These are phyloP conservation scores for Teleopsis dalmanni DNA, from an alignment of 1,140 invertebrate species.

Conservation along the genomic window DNA sequence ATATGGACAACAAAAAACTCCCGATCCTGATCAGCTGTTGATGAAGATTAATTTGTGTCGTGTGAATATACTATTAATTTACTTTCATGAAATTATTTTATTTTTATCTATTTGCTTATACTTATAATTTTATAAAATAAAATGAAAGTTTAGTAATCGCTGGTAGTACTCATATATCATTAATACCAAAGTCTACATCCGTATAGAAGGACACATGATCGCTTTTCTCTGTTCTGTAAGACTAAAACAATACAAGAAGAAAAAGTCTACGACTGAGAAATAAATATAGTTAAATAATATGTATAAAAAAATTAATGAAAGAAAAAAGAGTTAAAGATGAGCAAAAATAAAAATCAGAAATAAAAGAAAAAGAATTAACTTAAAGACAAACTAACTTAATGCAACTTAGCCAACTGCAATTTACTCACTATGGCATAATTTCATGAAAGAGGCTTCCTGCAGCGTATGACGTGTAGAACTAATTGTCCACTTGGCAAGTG, in stretches of 20 bases:
- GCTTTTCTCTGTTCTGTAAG: constrained; percentile 16
- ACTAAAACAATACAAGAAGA: constrained; percentile 31
- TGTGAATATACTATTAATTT: no score
- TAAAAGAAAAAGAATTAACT: not conserved
- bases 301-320: constrained; percentile 11
- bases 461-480: constrained; percentile 44
- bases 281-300: not conserved
- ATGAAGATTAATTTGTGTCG: no score
- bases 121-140: no score
- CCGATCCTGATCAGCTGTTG: no score
- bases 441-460: constrained; percentile 33
- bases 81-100: no score
- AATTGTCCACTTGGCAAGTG: constrained; percentile 29
- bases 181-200: constrained; percentile 38
- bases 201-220: constrained; percentile 44
- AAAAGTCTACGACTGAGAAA: constrained; percentile 12
- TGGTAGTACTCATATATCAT: constrained; percentile 27
- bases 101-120: no score
- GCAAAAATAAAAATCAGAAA: constrained; percentile 11
- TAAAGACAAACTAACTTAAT: not conserved
- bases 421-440: no score
- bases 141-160: constrained; percentile 9
- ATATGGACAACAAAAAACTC: no score
- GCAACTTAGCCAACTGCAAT: no score
- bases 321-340: constrained; percentile 11